Base-by-base conservation (phyloP, 2,113 vertebrate species). In the Taxidea taxus region DNA sequence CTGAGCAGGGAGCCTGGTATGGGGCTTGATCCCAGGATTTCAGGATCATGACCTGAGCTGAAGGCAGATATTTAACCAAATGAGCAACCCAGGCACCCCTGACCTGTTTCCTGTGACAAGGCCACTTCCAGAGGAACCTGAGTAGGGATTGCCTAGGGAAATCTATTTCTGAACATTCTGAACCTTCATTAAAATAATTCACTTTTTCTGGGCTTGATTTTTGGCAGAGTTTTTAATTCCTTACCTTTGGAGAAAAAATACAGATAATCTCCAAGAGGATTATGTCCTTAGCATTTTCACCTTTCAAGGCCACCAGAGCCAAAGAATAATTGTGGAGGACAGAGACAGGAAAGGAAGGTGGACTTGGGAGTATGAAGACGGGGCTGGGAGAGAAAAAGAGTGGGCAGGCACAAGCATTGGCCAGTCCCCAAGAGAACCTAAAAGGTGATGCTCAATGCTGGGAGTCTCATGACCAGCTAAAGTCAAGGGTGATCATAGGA, bases 161-260 rank as follows among this genome's bases (percentile, higher is more conserved):
- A 8, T 34, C 58, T 74, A 42, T 47, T 84, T 62, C 56, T 85
- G 37, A 39, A 39, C 9, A 54, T 54, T 54, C 51, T 54, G 51
- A 18, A 18, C 3, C 27, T 39, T 70, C 51, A 51, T 91, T 72
- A 94, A 94, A 87, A 47, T 39, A 62, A 70, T 42, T 29, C 44
- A 49, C 70, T 75, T 29, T 86, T 89, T 14, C 34, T 39, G 27
- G n/a, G 34, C 9, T 60, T 60, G 29, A 77, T 78, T 92, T 54
- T 78, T 94, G 16, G 29, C 20, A 66, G 34, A 78, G 29, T 34
- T 93, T 15, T 92, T 56, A 85, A 64, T 91, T 97, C 37, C 31
- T 87, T 82, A 89, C 11, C 27, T 82, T 42, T 87, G 31, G 16
- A 44, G 7, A 10, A 88, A 82, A 85, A 37, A 70, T n/a, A 56